These are phyloP conservation scores for Paguma larvata DNA, from an alignment of 2,797 vertebrate species.

Conservation along the genomic window DNA sequence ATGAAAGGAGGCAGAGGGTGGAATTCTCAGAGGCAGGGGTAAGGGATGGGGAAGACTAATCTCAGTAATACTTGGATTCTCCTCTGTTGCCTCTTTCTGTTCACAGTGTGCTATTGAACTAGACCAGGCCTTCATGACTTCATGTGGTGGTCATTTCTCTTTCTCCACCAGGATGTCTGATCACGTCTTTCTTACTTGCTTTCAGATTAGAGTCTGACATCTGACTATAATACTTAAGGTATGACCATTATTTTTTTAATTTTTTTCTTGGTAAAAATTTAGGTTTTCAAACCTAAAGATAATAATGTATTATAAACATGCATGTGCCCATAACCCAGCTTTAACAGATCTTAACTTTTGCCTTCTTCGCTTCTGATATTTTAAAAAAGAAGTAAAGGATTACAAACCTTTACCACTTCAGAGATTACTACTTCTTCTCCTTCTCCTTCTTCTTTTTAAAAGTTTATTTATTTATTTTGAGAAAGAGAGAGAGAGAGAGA, in stretches of 20 bases:
- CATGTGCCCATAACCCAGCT: neutral
- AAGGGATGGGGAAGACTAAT: neutral
- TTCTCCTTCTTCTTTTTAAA: neutral
- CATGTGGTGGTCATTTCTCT: neutral
- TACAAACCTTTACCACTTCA: neutral
- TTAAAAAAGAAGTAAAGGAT: neutral
- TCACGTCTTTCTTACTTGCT: neutral
- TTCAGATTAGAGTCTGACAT: neutral
- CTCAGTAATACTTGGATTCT: neutral
- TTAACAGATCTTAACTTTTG: constrained; percentile 5
- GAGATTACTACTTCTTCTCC: neutral
- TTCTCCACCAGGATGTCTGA: neutral
- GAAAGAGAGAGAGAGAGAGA: too few species aligned
- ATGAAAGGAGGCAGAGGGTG: neutral
- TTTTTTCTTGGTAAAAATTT: neutral
- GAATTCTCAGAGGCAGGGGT: neutral
- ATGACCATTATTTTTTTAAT: neutral
- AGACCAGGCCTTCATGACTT: neutral
- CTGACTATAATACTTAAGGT: neutral
- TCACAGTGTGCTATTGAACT: neutral
- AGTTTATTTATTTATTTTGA: too few species aligned
- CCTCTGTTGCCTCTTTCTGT: neutral
- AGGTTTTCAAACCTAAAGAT: neutral
- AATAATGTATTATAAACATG: neutral
- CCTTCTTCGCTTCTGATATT: neutral